phyloP scores from a whole-genome alignment of 2,113 vertebrate species.

The Glaucidium brasilianum region DNA sequence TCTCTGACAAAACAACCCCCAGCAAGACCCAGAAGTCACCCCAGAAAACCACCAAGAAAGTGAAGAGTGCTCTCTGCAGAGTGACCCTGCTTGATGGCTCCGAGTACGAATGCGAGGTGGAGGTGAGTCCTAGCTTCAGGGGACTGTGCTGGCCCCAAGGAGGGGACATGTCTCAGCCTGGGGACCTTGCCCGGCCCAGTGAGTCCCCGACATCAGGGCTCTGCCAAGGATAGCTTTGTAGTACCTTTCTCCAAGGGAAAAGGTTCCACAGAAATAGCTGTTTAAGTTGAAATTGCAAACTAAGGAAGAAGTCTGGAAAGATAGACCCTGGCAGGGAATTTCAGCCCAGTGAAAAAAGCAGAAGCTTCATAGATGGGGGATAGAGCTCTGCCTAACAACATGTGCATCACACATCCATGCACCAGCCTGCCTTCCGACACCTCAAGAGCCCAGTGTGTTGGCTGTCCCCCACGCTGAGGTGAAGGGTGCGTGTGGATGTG shows the following conservation, averaged over 20 bases:
- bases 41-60: constrained; percentile 89
- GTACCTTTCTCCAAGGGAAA: not conserved
- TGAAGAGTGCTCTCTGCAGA: constrained; percentile 88
- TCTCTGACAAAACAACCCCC: constrained; percentile 90
- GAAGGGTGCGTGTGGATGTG: not conserved
- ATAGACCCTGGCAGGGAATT: not conserved
- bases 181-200: not conserved
- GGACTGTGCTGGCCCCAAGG: not conserved
- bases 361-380: not conserved
- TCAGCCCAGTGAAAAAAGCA: not conserved
- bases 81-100: constrained; percentile 90
- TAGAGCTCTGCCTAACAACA: not conserved
- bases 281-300: not conserved
- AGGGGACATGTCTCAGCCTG: rapidly evolving
- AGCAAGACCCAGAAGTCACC: constrained; percentile 93
- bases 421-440: not conserved
- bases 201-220: not conserved
- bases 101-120: constrained; percentile 87
- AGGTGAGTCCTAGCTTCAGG: constrained; percentile 75
- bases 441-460: rapidly evolving
- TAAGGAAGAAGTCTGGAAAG: not conserved
- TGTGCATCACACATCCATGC: rapidly evolving
- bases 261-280: not conserved
- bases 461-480: rapidly evolving
- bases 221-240: not conserved